Percentiles rank a stretch among this genome's conserved stretches.
Conservation (phyloP, 2,113 vertebrate genomes). For the Procapra przewalskii region DNA sequence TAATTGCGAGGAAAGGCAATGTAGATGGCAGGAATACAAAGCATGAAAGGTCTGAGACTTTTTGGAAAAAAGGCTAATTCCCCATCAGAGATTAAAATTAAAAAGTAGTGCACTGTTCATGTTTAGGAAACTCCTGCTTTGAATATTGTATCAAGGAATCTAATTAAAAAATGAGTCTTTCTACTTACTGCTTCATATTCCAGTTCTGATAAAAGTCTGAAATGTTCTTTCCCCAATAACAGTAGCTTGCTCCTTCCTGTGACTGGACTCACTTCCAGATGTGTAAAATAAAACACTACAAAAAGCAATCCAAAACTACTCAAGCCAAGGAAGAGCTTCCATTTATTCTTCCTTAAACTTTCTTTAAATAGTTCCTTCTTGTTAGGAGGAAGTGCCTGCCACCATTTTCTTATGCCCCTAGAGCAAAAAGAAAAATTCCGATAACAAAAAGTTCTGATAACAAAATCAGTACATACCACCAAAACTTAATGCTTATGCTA, state of each 20-base stretch:
- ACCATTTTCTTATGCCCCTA: constrained; percentile 97
- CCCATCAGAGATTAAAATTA: constrained; percentile 10
- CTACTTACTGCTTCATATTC: constrained; percentile 88
- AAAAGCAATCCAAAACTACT: constrained; percentile 81
- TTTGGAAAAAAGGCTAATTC: neutral
- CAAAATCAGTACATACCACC: neutral
- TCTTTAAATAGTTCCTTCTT: constrained; percentile 87
- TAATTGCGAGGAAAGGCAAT: neutral
- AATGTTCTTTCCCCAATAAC: constrained; percentile 89
- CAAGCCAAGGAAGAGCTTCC: constrained; percentile 84
- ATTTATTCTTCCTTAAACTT: constrained; percentile 84
- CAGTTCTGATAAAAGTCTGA: constrained; percentile 85
- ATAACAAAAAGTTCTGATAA: neutral
- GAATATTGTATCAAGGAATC: neutral
- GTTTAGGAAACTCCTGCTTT: neutral
- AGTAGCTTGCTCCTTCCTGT: constrained; percentile 91
- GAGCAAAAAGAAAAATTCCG: constrained; percentile 61
- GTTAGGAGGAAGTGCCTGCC: constrained; percentile 89
- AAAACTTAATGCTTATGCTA: neutral
- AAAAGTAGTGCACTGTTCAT: neutral
- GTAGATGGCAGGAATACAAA: neutral
- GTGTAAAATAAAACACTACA: constrained; percentile 88
- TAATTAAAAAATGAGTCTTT: constrained; percentile 13
- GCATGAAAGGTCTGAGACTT: neutral
- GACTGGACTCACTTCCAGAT: constrained; percentile 92